Base-by-base conservation (phyloP, 2,888 invertebrate species). In the Drosophila suboccidentalis region DNA sequence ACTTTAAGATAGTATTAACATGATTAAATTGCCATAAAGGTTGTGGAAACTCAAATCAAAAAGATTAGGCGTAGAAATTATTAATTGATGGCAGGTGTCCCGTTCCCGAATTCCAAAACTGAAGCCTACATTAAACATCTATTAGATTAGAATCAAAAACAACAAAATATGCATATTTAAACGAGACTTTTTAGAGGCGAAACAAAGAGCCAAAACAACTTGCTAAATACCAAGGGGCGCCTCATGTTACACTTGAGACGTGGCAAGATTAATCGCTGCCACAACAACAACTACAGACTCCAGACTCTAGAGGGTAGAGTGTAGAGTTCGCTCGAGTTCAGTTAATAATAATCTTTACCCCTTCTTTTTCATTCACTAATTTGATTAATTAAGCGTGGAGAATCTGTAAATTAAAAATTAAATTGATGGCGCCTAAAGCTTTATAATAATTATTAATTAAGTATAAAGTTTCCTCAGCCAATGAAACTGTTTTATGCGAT, bases 181-280 rank as follows among this genome's bases (percentile, higher is more conserved):
- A 43, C 55, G 47, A 17, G 39, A 22, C 34, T 46, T 51, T 19
- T 55, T n/a, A 32, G n/a, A 49, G 32, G 43, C 54, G 22, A 39
- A 39, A 43, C 36, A 62, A 70, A 70, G 11, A 49, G 43, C 44
- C 29, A 55, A 63, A 53, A 59, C 54, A 64, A 73, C 61, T 80
- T 65, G 87, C 69, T 68, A 78, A 81, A 81, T 77, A 70, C 68
- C 77, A 72, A 63, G 26, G 26, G 57, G 38, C 74, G 82, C 64
- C 70, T 84, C 86, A 87, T 76, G 85, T 84, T 89, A 84, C 89
- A 87, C 78, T 83, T 83, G 86, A 67, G 71, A 65, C 60, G 54
- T 63, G 67, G 58, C 55, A 81, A 89, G 89, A 84, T 84, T 89
- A 76, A 84, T 84, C 74, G 82, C 57, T 59, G 55, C 22, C 59